phyloP scores from a whole-genome alignment of 2,797 vertebrate species.

The Borostomias antarcticus region DNA sequence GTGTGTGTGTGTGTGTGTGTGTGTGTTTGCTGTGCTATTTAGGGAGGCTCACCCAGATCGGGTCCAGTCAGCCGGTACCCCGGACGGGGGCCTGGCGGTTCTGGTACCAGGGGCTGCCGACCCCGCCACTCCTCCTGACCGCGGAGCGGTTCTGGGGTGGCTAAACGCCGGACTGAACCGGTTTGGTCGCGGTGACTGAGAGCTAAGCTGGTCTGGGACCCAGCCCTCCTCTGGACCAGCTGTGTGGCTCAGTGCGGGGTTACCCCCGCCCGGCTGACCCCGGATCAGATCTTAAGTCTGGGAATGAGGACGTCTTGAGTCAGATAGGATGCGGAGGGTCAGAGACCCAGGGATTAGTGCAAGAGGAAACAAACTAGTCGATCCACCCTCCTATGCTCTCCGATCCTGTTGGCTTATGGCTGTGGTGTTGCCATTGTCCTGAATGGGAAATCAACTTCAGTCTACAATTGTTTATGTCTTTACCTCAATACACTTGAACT shows the following conservation, averaged over 20 bases:
- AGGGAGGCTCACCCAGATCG: conserved; percentile 76
- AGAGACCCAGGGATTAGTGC: conserved; percentile 36
- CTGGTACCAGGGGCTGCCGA: background rate
- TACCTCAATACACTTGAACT: conserved; percentile 25
- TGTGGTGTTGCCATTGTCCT: conserved; percentile 33
- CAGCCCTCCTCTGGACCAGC: conserved; percentile 58
- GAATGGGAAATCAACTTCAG: conserved; percentile 28
- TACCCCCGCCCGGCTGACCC: conserved; percentile 75
- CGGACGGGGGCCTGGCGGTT: background rate
- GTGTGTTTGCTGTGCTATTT: conserved; percentile 72
- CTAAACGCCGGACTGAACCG: conserved; percentile 72
- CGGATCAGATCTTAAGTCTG: no score
- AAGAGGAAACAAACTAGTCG: conserved; percentile 47
- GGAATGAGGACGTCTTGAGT: no score
- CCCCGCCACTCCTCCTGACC: background rate
- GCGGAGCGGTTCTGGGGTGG: conserved; percentile 11
- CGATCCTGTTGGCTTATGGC: conserved; percentile 31
- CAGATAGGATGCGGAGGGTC: conserved; percentile 23
- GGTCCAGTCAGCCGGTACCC: conserved; percentile 70
- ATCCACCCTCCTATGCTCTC: conserved; percentile 33
- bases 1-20: conserved; percentile 19
- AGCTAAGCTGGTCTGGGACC: conserved; percentile 69
- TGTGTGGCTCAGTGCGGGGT: conserved; percentile 64
- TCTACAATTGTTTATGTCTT: conserved; percentile 17
- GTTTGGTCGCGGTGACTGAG: conserved; percentile 67